A percentile compares a stretch with the other conserved stretches of the same genome.
phyloP scores from a whole-genome alignment of 2,888 invertebrate genomes.

The Tuta absoluta region DNA sequence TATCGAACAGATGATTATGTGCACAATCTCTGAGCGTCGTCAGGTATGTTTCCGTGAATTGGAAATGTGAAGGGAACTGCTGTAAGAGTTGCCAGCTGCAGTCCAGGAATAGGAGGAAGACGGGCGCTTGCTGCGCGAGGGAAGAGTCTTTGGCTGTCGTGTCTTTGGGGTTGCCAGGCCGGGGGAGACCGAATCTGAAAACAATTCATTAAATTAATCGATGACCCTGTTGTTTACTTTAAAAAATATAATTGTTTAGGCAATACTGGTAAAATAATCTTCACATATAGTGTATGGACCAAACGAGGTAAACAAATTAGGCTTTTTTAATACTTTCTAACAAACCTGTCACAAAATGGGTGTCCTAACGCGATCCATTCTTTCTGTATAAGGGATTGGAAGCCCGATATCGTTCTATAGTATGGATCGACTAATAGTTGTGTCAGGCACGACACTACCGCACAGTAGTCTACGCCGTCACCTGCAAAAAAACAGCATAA shows the following conservation, averaged over 20 bases:
- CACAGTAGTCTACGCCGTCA: constrained; percentile 93
- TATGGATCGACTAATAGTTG: constrained; percentile 93
- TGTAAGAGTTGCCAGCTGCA: constrained; percentile 95
- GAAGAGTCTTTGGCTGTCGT: constrained; percentile 44
- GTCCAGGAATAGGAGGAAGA: constrained; percentile 95
- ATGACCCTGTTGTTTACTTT: no score
- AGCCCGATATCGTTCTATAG: constrained; percentile 91
- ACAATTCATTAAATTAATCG: neutral
- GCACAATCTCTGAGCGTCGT: constrained; percentile 95
- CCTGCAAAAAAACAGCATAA: constrained; percentile 70
- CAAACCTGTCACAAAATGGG: constrained; percentile 86
- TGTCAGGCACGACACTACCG: constrained; percentile 91
- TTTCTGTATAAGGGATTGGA: constrained; percentile 95
- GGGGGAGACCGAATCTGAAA: constrained; percentile 84
- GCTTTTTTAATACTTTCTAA: neutral
- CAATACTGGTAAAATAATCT: no score
- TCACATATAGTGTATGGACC: no score
- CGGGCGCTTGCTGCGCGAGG: constrained; percentile 84
- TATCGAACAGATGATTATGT: constrained; percentile 94
- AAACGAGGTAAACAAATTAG: neutral
- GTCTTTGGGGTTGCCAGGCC: constrained; percentile 80
- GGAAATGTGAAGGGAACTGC: constrained; percentile 94
- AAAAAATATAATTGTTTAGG: neutral
- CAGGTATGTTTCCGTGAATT: constrained; percentile 95
- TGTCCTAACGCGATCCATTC: constrained; percentile 97